phyloP scores from a whole-genome alignment of 2,888 invertebrate genomes.

The Drosophila conformis region DNA sequence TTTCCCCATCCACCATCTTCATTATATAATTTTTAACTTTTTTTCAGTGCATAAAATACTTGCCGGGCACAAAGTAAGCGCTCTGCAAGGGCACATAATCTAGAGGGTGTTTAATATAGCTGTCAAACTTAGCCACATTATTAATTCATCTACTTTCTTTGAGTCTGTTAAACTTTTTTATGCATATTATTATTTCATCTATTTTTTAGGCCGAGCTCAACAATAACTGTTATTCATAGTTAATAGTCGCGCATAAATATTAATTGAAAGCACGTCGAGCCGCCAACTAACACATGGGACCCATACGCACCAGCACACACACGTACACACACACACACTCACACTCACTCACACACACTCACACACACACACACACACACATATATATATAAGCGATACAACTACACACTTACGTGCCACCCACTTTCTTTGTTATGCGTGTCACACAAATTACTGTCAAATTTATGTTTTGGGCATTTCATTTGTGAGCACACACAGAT shows the following conservation, averaged over 20 bases:
- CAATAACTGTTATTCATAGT: background rate
- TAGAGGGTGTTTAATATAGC: background rate
- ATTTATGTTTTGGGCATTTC: constrained; percentile 45
- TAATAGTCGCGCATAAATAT: constrained; percentile 19
- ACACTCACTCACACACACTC: constrained; percentile 13
- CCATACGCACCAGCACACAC: constrained; percentile 23
- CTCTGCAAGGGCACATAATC: background rate
- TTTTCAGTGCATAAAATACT: background rate
- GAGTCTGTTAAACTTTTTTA: background rate
- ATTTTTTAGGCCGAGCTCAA: background rate
- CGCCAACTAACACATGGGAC: constrained; percentile 11
- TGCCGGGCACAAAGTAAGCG: background rate
- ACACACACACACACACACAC: constrained; percentile 1
- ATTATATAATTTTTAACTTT: background rate
- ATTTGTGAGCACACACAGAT: constrained; percentile 42
- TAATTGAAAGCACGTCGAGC: constrained; percentile 10
- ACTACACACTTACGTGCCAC: constrained; percentile 22
- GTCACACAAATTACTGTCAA: constrained; percentile 49
- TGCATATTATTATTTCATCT: background rate
- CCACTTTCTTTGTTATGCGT: constrained; percentile 52
- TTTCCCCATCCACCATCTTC: accelerated
- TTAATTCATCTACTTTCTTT: background rate
- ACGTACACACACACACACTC: constrained; percentile 5
- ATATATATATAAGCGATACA: background rate
- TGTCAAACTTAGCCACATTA: background rate